Base-by-base conservation (phyloP, 2,888 invertebrate species). In the Quadroppia sp. region DNA sequence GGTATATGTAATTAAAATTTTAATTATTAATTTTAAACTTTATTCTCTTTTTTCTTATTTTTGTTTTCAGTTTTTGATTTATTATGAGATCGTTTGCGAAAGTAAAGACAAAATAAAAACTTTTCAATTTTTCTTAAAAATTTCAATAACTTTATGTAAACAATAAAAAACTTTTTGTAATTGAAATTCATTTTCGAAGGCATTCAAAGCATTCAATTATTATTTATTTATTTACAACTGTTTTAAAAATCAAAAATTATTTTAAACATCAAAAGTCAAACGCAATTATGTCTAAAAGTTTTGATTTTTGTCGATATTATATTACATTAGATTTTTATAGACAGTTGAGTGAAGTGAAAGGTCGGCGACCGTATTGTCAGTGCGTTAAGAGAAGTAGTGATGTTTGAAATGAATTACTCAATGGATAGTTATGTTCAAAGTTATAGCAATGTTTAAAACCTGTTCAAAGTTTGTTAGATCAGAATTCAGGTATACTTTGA, bases 371-470 rank as follows among this genome's bases (percentile, higher is more conserved):
- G 53, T 53, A 53, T 23, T 53, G 23, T 53, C 53, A 53, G 53
- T 53, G 45, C 45, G 23, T 53, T 28, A 53, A 53, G 17, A 45
- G 17, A 36, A 36, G 36, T 36, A 15, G 15, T 45, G 45, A 11
- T 36, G 36, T 45, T 45, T 2, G 45, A 45, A 45, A 45, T 45
- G 45, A 45, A 45, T 45, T 15, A 45, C 45, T 45, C 15, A 2
- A 15, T 45, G 45, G 45, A 45, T 36, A 36, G 36, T 36, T 36
- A 36, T 45, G 45, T 45, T 45, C n/a, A n/a, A 45, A 45, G 15
- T 45, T 15, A 13, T 23, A 53, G 25, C 53, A 53, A 53, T 53
- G 53, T 53, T 45, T 53, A 53, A 53, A 53, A 53, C 53, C 53
- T 53, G 53, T 53, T 53, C 53, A 53, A 20, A 7, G 23, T 1